Percentiles rank a stretch among this genome's conserved stretches.
Conservation (phyloP, 1,140 invertebrate species). For the Drosophila dunni region DNA sequence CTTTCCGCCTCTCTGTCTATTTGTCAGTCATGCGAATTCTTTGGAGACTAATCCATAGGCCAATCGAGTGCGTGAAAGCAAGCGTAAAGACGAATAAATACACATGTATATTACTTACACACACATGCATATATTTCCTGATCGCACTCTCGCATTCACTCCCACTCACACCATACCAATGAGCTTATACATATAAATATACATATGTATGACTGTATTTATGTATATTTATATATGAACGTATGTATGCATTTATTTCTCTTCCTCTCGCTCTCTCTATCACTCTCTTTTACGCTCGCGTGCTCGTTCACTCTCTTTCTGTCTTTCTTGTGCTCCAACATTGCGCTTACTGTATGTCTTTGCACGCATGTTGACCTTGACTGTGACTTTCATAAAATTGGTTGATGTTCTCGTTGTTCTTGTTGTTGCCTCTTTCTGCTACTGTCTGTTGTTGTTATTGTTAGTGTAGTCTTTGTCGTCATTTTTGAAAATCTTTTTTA, state of each 20-base stretch:
- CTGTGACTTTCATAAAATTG: conserved; percentile 83
- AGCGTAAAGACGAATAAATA: conserved; percentile 41
- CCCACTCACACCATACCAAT: conserved; percentile 20
- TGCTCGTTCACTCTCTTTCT: conserved; percentile 10
- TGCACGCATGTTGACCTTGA: conserved; percentile 83
- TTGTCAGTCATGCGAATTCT: conserved; percentile 34
- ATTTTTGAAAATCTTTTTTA: conserved; percentile 68
- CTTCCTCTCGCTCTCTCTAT: conserved; percentile 13
- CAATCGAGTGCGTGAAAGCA: conserved; percentile 53
- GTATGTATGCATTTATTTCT: conserved; percentile 30
- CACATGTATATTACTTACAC: conserved; percentile 1
- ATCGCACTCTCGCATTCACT: conserved; percentile 44
- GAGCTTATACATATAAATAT: background rate
- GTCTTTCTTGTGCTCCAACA: conserved; percentile 13
- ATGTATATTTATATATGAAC: conserved; percentile 5
- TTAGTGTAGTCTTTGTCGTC: conserved; percentile 50
- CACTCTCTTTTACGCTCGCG: background rate
- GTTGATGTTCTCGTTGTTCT: conserved; percentile 46
- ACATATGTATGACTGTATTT: conserved; percentile 20
- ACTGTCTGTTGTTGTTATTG: conserved; percentile 39
- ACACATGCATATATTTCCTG: conserved; percentile 18
- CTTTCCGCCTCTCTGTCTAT: background rate
- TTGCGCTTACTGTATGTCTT: conserved; percentile 34
- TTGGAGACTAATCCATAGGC: conserved; percentile 47
- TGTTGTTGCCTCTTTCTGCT: conserved; percentile 13